These are phyloP conservation scores for human DNA, from an alignment of 2,113 vertebrate species.

Conservation along the genomic window DNA sequence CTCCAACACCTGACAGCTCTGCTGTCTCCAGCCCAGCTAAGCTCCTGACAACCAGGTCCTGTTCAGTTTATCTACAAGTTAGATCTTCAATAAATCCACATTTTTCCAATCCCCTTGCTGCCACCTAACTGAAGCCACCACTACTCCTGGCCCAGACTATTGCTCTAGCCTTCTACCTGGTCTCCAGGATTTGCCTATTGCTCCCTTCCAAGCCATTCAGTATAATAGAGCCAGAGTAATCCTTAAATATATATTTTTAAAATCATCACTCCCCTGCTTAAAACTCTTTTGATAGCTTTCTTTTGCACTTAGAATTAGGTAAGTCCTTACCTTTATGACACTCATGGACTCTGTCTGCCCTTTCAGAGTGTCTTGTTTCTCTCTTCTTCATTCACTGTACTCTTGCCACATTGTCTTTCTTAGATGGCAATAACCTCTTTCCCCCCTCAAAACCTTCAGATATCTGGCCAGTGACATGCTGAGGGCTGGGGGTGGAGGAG, in stretches of 20 bases:
- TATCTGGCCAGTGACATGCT: neutral
- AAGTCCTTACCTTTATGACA: neutral
- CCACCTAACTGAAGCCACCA: neutral
- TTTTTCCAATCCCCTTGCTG: neutral
- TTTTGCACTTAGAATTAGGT: neutral
- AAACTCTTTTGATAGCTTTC: neutral
- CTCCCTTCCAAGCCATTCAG: neutral
- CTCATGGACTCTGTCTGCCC: neutral
- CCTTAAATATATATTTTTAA: neutral
- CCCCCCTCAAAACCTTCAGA: neutral
- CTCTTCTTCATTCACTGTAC: neutral
- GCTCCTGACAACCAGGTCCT: neutral
- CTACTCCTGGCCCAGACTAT: neutral
- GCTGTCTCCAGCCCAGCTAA: neutral
- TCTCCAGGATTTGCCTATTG: neutral
- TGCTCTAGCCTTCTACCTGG: neutral
- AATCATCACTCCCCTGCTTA: neutral
- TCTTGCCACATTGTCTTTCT: neutral
- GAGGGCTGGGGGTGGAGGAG: too few relatives aligned
- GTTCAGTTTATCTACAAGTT: neutral
- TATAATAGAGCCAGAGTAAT: neutral
- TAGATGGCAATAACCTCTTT: neutral
- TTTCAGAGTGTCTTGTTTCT: neutral
- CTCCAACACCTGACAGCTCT: neutral
- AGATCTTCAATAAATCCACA: neutral